These are phyloP conservation scores for Micronycteris hirsuta DNA, from an alignment of 2,113 vertebrate species.

Conservation along the genomic window DNA sequence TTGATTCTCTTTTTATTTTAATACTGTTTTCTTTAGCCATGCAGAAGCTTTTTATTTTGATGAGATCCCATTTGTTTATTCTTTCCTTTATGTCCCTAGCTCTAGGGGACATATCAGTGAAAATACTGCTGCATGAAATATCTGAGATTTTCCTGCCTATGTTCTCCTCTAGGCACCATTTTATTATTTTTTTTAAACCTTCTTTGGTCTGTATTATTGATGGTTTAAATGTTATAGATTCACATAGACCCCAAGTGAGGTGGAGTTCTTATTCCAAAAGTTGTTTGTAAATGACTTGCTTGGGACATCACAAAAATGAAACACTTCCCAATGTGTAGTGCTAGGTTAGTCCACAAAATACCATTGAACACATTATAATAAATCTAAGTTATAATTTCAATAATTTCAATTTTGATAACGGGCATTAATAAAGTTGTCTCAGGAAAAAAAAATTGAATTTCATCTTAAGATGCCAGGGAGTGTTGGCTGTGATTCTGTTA, in stretches of 20 bases:
- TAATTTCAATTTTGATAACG: background rate
- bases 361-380: background rate
- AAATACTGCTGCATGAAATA: no score
- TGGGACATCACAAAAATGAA: background rate
- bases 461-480: background rate
- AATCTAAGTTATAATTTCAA: background rate
- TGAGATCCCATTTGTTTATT: no score
- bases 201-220: background rate
- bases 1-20: no score
- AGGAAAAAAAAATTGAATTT: background rate
- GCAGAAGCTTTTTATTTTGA: no score
- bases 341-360: background rate
- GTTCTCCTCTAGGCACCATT: background rate
- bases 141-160: no score
- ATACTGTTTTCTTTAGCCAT: no score
- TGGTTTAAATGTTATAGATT: background rate
- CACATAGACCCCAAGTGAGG: background rate
- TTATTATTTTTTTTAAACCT: background rate
- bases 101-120: no score
- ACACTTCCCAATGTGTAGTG: background rate
- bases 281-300: background rate
- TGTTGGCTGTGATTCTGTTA: background rate
- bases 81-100: no score
- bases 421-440: background rate
- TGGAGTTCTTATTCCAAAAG: background rate